A percentile compares a stretch with the other conserved stretches of the same genome.
Evolutionary conservation across 2,113 vertebrate species (phyloP).

Genomic region (Euleptes europaea): DNA sequence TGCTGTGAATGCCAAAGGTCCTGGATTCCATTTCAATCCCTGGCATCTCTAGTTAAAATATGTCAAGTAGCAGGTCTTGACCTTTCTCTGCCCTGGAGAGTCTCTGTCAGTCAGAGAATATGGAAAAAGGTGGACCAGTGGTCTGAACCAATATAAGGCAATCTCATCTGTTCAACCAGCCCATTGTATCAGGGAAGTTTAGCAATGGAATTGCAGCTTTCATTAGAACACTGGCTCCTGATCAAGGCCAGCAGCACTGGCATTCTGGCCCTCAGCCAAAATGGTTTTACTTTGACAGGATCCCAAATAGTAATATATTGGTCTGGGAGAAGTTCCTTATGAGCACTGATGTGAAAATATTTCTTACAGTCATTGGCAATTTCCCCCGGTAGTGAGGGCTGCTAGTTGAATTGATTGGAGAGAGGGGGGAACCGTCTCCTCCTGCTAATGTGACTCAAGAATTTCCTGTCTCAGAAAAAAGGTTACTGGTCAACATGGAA

Average conservation of each 20-base stretch:
- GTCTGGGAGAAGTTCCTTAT: neutral
- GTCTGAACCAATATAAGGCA: neutral
- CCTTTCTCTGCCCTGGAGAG: too few relatives aligned
- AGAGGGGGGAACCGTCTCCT: conserved; percentile 24
- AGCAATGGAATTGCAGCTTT: accelerated
- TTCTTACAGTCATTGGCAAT: conserved; percentile 32
- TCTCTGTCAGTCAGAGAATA: too few relatives aligned
- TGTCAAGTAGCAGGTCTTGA: too few relatives aligned
- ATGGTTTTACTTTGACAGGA: neutral
- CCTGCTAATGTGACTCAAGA: conserved; percentile 25
- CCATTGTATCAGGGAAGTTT: neutral
- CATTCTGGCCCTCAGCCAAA: neutral
- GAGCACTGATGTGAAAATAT: accelerated
- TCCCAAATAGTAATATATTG: conserved; percentile 32
- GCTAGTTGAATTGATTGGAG: conserved; percentile 25
- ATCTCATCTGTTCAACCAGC: neutral
- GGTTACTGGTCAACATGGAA: conserved; percentile 6
- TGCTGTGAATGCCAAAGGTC: too few relatives aligned
- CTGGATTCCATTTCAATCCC: too few relatives aligned
- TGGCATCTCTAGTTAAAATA: too few relatives aligned
- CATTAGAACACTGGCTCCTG: accelerated
- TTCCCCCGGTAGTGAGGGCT: conserved; percentile 33
- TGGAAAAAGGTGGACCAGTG: too few relatives aligned
- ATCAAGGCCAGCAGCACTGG: accelerated
- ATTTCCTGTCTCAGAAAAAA: neutral